A percentile compares a stretch with the other conserved stretches of the same genome.
Evolutionary conservation across 2,888 invertebrate species (phyloP).

Genomic region (Lepidonotus clava): DNA sequence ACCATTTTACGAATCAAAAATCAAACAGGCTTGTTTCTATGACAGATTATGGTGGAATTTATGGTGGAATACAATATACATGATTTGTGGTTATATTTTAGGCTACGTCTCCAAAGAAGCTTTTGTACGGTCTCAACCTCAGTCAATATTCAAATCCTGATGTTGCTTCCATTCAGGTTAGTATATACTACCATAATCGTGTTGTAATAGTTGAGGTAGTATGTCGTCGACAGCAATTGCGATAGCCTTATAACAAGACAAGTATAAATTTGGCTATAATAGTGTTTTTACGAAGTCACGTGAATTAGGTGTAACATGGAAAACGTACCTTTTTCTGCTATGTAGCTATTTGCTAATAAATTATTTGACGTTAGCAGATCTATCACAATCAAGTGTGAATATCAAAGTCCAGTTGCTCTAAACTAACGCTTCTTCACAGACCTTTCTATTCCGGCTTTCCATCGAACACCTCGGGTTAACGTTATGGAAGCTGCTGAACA

Average conservation of each 20-base stretch:
- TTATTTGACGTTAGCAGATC: background rate
- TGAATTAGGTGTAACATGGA: too few relatives aligned
- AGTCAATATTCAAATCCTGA: background rate
- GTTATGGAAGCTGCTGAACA: background rate
- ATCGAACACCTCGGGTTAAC: background rate
- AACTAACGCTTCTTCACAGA: background rate
- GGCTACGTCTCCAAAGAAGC: constrained; percentile 21
- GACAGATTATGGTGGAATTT: background rate
- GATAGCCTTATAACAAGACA: too few relatives aligned
- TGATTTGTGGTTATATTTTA: background rate
- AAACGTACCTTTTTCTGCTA: too few relatives aligned
- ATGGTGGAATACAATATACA: background rate
- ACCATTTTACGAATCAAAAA: background rate
- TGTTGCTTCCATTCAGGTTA: background rate
- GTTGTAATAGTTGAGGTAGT: too few relatives aligned
- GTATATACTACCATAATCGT: too few relatives aligned
- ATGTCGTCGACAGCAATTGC: too few relatives aligned
- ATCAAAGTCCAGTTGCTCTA: background rate
- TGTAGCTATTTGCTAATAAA: background rate
- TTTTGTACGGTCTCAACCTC: background rate
- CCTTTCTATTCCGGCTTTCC: background rate
- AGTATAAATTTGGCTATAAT: too few relatives aligned
- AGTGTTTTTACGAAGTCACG: too few relatives aligned
- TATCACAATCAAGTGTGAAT: background rate
- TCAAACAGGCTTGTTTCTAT: too few relatives aligned